Conservation (phyloP, 2,888 invertebrate species). For the Caenorhabditis becei region DNA sequence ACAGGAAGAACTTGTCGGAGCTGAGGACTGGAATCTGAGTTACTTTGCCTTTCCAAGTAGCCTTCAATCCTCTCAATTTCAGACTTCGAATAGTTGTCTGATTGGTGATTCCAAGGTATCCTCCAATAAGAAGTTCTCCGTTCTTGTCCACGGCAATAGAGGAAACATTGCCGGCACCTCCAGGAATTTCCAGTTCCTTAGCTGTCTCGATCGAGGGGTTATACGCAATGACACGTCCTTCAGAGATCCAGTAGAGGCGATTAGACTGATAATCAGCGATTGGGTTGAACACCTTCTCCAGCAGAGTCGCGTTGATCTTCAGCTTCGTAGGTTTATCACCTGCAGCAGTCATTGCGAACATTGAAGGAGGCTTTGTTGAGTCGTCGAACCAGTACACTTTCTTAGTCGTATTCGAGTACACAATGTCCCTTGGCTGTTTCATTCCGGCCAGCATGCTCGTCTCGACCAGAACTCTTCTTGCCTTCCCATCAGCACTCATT, state of each 20-base stretch:
- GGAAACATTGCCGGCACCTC: constrained; percentile 47
- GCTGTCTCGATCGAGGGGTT: constrained; percentile 1
- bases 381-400: constrained; percentile 46
- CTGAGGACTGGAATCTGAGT: constrained; percentile 32
- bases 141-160: constrained; percentile 42
- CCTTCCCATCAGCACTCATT: constrained; percentile 41
- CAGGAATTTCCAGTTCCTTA: constrained; percentile 31
- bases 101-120: constrained; percentile 30
- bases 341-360: constrained; percentile 31
- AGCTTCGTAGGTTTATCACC: constrained; percentile 13
- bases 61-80: constrained; percentile 25
- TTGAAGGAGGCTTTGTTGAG: constrained; percentile 8
- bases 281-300: constrained; percentile 40
- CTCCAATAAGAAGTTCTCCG: constrained; percentile 52
- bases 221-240: constrained; percentile 28
- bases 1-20: constrained; percentile 32
- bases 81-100: constrained; percentile 40
- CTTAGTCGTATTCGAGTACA: constrained; percentile 30
- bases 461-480: constrained; percentile 16
- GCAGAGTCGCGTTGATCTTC: constrained; percentile 34
- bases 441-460: constrained; percentile 5
- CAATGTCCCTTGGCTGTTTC: constrained; percentile 31
- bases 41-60: constrained; percentile 23
- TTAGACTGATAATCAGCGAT: constrained; percentile 27
- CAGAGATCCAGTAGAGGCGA: constrained; percentile 35